A percentile compares a stretch with the other conserved stretches of the same genome.
These are phyloP conservation scores for Hydraecia micacea DNA, from an alignment of 2,888 invertebrate species.

Conservation along the genomic window DNA sequence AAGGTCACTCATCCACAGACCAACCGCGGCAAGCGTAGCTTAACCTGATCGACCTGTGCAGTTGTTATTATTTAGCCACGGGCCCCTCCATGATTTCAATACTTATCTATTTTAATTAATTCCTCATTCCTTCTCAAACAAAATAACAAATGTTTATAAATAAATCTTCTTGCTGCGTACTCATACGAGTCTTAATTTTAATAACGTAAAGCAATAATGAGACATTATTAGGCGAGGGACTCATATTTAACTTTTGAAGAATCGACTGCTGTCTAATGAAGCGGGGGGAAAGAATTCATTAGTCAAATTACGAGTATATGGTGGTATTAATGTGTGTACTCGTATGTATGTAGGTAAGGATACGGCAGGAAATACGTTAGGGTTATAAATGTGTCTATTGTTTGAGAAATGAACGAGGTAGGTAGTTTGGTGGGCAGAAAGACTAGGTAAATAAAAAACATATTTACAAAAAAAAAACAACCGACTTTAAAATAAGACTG, in stretches of 20 bases:
- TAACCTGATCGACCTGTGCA: no score
- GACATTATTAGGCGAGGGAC: constrained; percentile 83
- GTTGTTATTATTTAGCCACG: no score
- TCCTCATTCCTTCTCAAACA: constrained; percentile 29
- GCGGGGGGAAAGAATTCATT: constrained; percentile 77
- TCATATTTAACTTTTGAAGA: constrained; percentile 87
- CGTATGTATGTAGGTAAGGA: constrained; percentile 40
- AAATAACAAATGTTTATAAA: constrained; percentile 61
- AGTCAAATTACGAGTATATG: constrained; percentile 75
- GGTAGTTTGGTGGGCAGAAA: no score
- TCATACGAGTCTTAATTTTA: constrained; percentile 77
- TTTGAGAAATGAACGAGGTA: no score
- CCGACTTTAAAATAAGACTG: no score
- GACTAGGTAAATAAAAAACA: no score
- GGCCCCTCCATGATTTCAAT: neutral
- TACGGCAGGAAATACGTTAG: no score
- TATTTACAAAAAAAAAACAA: no score
- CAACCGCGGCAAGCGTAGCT: no score
- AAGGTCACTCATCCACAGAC: no score
- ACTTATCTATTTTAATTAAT: constrained; percentile 9
- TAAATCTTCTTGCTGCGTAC: constrained; percentile 62
- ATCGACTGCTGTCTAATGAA: constrained; percentile 84
- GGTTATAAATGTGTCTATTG: no score
- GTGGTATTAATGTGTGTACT: constrained; percentile 37
- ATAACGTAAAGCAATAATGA: constrained; percentile 85